These are phyloP conservation scores for Phalacrocorax aristotelis DNA, from an alignment of 2,113 vertebrate species.

Conservation along the genomic window DNA sequence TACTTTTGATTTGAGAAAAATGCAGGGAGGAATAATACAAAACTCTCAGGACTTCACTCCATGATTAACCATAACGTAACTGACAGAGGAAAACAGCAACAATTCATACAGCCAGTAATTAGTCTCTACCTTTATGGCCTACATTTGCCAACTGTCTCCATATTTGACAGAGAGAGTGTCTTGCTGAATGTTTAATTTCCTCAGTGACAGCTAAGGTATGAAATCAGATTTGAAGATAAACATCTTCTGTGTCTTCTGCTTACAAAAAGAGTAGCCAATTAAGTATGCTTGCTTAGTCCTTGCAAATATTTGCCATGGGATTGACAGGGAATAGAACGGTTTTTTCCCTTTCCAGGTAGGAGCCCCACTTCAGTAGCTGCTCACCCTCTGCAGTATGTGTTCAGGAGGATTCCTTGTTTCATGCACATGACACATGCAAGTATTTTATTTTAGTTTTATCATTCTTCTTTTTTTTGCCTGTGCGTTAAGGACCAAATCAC, in stretches of 20 bases:
- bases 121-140: conserved; percentile 69
- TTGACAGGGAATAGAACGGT: conserved; percentile 19
- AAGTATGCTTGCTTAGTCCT: conserved; percentile 55
- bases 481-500: background rate
- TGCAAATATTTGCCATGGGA: conserved; percentile 51
- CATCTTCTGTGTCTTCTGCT: conserved; percentile 61
- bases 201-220: conserved; percentile 58
- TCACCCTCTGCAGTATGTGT: background rate
- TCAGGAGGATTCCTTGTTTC: background rate
- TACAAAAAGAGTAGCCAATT: conserved; percentile 57
- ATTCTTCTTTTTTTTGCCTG: background rate
- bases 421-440: background rate
- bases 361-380: background rate
- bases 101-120: conserved; percentile 46
- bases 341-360: background rate
- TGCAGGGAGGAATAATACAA: conserved; percentile 2
- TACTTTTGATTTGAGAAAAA: conserved; percentile 18
- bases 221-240: conserved; percentile 68
- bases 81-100: conserved; percentile 67
- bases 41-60: conserved; percentile 53
- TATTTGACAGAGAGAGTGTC: conserved; percentile 64
- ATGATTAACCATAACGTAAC: conserved; percentile 63
- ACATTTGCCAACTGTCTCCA: conserved; percentile 68
- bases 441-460: background rate
- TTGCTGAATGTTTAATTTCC: conserved; percentile 70